These are phyloP conservation scores for Pithys albifrons DNA, from an alignment of 2,113 vertebrate species.

Conservation along the genomic window DNA sequence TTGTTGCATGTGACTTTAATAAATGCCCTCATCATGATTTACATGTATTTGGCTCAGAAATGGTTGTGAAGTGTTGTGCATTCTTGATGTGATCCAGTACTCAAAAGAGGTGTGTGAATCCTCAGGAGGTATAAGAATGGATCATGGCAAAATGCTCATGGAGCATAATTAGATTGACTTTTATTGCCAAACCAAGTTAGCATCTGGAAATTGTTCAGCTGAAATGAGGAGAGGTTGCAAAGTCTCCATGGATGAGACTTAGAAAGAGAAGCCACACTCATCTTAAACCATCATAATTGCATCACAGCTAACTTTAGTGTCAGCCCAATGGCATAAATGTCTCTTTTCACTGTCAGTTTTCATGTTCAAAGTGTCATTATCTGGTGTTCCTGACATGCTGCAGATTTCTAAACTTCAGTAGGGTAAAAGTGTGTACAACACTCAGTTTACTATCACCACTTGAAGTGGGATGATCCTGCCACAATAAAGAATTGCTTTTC, in stretches of 20 bases:
- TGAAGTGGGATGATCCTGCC: background rate
- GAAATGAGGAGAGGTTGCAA: background rate
- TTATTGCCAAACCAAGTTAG: background rate
- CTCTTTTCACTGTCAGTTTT: background rate
- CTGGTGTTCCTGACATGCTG: background rate
- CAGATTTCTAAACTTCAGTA: background rate
- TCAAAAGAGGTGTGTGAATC: background rate
- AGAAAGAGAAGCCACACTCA: background rate
- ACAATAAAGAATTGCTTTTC: background rate
- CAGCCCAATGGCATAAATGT: background rate
- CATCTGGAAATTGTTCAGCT: background rate
- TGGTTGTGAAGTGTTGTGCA: rapidly evolving
- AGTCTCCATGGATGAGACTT: background rate
- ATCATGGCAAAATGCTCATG: background rate
- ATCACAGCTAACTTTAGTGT: background rate
- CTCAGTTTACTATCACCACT: background rate
- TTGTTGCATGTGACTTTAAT: background rate
- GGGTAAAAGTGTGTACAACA: background rate
- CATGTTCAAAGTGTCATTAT: background rate
- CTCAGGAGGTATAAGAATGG: background rate
- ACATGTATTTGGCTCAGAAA: background rate
- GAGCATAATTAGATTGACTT: background rate
- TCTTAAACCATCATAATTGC: background rate
- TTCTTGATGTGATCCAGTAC: background rate
- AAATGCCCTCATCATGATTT: background rate